Evolutionary conservation across 2,888 invertebrate genomes (phyloP), one percentile per base, ranked within the genome.

Genomic region (Microctonus hyperodae): DNA sequence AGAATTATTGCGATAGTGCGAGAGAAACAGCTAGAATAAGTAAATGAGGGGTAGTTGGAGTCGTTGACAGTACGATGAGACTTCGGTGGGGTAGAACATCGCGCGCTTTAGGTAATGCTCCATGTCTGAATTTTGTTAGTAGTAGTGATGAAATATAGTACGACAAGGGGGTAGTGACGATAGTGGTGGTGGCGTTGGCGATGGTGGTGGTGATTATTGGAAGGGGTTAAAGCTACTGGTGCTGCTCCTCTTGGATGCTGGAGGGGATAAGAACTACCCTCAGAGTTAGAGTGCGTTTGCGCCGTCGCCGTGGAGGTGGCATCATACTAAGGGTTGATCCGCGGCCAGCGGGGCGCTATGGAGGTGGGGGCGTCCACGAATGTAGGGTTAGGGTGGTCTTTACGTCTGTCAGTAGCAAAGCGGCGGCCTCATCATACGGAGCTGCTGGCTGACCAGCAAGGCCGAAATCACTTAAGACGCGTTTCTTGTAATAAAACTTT

Each of bases 341-440:
- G 71, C 73, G 71, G 69, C 67, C 71, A 70, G 72, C 74, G 73
- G 74, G 75, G 76, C 74, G 67, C 67, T 66, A 68, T 66, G 67
- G 70, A 67, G 69, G 67, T 66, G 64, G 65, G 67, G 56, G 68
- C 64, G 74, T 64, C 70, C 70, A 69, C 67, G 72, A 69, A 67
- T 79, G 78, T 78, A 81, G 79, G 82, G 83, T 83, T 81, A 83
- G 83, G 83, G 81, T 82, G 83, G 83, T 83, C 77, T 75, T 75
- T 73, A 75, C 74, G 77, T 78, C 78, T 78, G 82, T 82, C 82
- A 83, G 83, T 83, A 83, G 83, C 81, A 79, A 83, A 83, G 83
- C 83, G 83, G 83, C 83, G 83, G 83, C 83, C 83, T 83, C 81
- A 80, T 83, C 82, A 83, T 79, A 83, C 83, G 83, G 83, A 82